Evolutionary conservation across 2,797 vertebrate species (phyloP), one percentile per base, ranked within the genome.

Genomic region (Gymnothorax javanicus): DNA sequence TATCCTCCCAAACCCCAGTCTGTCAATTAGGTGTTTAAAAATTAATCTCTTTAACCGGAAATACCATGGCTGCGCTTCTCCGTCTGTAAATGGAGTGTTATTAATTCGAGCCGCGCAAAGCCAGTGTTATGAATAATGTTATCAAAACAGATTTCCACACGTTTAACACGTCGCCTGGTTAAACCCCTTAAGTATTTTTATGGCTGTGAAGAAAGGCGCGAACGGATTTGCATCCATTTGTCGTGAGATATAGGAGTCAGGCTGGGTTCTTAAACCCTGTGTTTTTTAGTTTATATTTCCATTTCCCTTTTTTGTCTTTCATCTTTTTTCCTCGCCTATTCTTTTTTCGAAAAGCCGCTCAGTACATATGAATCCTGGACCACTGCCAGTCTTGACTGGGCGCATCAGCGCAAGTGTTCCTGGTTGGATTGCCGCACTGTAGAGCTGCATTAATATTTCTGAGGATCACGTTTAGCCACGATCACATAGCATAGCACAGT

Each of bases 21-120:
- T 95, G 96, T 96, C 96, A 96, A 96, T 97, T 96, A 96, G 96
- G 95, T 96, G 95, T 97, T 97, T 96, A 96, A 96, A 97, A 96
- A 96, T 96, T 96, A 96, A 97, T 96, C 96, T 96, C 96, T 97
- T 97, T 96, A 97, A 95, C 96, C 96, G 95, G 94, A 96, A 96
- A 96, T 94, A 95, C 94, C 95, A 95, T 93, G 95, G 95, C 95
- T 89, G 95, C 95, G 95, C 96, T 95, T 94, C 95, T 95, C 95
- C 91, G 91, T 96, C 96, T 96, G 95, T 94, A 96, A 96, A 97
- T 96, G 95, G 96, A 96, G 96, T 96, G 96, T 97, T 97, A 97
- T 96, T 96, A 96, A 96, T 96, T 97, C 95, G 92, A 95, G 91
- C 95, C 89, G 95, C 86, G 93, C 94, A 95, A 95, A 96, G 95